Conservation (phyloP, 2,113 vertebrate genomes). For the Petaurus breviceps region DNA sequence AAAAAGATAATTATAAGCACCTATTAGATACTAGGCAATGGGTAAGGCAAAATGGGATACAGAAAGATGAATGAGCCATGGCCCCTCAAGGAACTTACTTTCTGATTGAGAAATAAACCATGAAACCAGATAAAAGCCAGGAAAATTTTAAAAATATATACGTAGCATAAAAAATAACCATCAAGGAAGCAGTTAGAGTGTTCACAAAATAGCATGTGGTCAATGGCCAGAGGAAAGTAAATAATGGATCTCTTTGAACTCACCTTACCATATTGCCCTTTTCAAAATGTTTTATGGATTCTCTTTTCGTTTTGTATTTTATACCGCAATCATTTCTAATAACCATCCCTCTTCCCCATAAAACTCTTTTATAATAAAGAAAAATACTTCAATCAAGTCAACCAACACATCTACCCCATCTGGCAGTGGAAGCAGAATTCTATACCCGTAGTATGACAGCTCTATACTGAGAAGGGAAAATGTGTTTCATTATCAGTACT, state of each 20-base stretch:
- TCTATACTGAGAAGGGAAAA: background rate
- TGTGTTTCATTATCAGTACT: background rate
- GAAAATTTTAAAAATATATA: background rate
- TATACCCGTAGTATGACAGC: background rate
- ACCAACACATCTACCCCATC: background rate
- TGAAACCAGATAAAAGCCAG: background rate
- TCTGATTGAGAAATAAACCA: background rate
- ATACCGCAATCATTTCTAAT: background rate
- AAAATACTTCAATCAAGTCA: background rate
- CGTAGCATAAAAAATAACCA: background rate
- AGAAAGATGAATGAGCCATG: background rate
- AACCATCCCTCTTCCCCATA: background rate
- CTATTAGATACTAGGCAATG: background rate
- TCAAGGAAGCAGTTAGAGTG: background rate
- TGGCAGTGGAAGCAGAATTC: background rate
- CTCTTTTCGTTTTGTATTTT: background rate
- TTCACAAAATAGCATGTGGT: background rate
- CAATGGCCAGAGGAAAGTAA: background rate
- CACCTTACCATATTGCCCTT: background rate
- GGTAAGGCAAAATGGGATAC: background rate
- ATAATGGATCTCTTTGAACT: background rate
- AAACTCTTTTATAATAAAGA: background rate
- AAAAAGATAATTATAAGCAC: background rate
- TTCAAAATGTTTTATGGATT: background rate
- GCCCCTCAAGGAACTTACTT: background rate